Conservation (phyloP, 2,113 vertebrate species). For the Plotosus lineatus region DNA sequence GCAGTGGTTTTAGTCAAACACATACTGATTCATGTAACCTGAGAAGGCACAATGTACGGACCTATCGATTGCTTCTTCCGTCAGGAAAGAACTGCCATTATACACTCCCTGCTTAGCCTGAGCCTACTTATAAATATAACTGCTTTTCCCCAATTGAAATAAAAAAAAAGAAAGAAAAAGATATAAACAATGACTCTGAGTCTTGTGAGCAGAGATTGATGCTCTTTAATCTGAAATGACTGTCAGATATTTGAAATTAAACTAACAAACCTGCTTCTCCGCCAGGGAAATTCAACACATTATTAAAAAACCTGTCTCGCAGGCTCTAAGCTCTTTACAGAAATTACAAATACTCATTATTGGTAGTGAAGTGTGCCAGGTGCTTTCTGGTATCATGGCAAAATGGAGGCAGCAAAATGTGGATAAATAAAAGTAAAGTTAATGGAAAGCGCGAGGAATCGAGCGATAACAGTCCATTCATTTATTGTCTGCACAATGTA, state of each 20-base stretch:
- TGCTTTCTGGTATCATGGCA: slow-evolving; percentile 35
- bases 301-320: slow-evolving; percentile 51
- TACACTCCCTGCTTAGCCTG: slow-evolving; percentile 15
- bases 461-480: background rate
- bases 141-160: slow-evolving; percentile 38
- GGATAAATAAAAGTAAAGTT: background rate
- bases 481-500: slow-evolving; percentile 8
- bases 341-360: slow-evolving; percentile 34
- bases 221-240: slow-evolving; percentile 46
- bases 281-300: slow-evolving; percentile 45
- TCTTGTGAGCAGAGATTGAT: slow-evolving; percentile 30
- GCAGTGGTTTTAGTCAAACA: slow-evolving; percentile 39
- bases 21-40: slow-evolving; percentile 51
- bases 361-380: slow-evolving; percentile 35
- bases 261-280: slow-evolving; percentile 45
- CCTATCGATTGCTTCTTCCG: slow-evolving; percentile 37
- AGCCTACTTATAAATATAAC: slow-evolving; percentile 42
- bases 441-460: background rate
- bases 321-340: slow-evolving; percentile 40
- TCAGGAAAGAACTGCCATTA: slow-evolving; percentile 35
- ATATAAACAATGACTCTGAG: slow-evolving; percentile 42
- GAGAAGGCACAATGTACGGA: slow-evolving; percentile 25
- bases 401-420: slow-evolving; percentile 20
- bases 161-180: slow-evolving; percentile 27
- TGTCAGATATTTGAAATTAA: slow-evolving; percentile 45